phyloP scores from a whole-genome alignment of 1,140 invertebrate genomes.

The Nebria ingens region DNA sequence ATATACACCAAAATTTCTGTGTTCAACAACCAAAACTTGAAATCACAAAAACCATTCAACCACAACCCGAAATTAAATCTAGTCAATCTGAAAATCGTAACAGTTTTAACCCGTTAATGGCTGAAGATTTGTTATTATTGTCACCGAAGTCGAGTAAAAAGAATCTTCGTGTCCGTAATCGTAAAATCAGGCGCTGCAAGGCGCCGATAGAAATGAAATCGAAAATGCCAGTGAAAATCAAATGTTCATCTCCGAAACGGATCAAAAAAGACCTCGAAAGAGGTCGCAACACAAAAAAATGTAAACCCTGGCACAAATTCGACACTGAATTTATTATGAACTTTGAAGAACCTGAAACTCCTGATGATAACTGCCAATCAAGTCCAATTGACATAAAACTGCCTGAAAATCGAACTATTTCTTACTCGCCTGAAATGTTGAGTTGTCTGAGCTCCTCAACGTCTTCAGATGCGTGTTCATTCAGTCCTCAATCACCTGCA shows the following conservation, averaged over 20 bases:
- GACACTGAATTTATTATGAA: too few species aligned
- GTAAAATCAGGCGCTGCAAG: constrained; percentile 12
- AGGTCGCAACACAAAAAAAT: constrained; percentile 3
- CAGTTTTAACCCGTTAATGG: constrained; percentile 4
- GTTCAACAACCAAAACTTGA: constrained; percentile 14
- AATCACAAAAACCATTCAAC: constrained; percentile 9
- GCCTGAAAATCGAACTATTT: background rate
- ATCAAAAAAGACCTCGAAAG: background rate
- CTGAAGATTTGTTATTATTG: background rate
- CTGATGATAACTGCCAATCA: too few species aligned
- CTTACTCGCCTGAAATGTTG: background rate
- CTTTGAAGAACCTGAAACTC: background rate
- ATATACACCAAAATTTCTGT: constrained; percentile 12
- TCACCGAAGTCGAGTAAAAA: constrained; percentile 3
- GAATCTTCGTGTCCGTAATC: constrained; percentile 10
- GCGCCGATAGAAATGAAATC: background rate
- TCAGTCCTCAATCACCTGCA: background rate
- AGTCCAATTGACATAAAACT: background rate
- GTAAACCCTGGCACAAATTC: constrained; percentile 9
- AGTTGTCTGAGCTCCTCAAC: background rate
- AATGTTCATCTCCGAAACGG: background rate
- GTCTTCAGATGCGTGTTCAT: background rate
- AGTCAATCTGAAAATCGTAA: constrained; percentile 9
- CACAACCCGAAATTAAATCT: background rate
- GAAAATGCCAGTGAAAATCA: background rate